Evolutionary conservation across 2,797 vertebrate species (phyloP).

Genomic region (Tangara arthus): DNA sequence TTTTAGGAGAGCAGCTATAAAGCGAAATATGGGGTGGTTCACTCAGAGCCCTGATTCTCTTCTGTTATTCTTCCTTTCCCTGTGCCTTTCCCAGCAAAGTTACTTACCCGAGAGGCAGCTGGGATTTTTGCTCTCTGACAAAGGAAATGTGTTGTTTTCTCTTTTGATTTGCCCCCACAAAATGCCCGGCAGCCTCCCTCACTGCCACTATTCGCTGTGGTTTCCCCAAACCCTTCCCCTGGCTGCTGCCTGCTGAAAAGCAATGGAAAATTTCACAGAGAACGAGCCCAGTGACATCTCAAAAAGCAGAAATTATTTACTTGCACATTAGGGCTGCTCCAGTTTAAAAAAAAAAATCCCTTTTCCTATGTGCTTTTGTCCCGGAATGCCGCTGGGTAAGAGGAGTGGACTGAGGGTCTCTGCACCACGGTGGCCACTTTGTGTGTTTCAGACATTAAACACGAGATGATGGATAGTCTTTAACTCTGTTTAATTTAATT

Average conservation of each 20-base stretch:
- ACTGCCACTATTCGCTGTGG: not conserved
- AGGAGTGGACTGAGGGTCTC: not conserved
- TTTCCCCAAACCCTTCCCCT: not conserved
- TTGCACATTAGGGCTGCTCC: not conserved
- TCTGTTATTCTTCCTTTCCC: not conserved
- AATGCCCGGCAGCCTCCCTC: not conserved
- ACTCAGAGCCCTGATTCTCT: not conserved
- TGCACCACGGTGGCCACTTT: not conserved
- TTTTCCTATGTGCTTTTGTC: slow-evolving; percentile 1
- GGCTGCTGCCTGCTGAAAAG: not conserved
- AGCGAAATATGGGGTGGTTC: not conserved
- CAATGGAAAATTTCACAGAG: slow-evolving; percentile 5
- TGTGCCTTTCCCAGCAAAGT: not conserved
- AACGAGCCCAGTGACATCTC: not conserved
- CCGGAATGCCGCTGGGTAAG: not conserved
- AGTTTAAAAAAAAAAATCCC: not conserved
- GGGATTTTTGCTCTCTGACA: not conserved
- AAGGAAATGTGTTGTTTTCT: not conserved
- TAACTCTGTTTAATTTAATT: slow-evolving; percentile 17
- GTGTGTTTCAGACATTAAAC: slow-evolving; percentile 16
- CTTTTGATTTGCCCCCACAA: not conserved
- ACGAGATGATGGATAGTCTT: slow-evolving; percentile 8
- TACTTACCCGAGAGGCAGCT: not conserved
- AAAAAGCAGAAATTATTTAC: slow-evolving; percentile 18
- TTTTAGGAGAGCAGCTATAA: not conserved